These are phyloP conservation scores for Orussus abietinus DNA, from an alignment of 1,140 invertebrate genomes.

Conservation along the genomic window DNA sequence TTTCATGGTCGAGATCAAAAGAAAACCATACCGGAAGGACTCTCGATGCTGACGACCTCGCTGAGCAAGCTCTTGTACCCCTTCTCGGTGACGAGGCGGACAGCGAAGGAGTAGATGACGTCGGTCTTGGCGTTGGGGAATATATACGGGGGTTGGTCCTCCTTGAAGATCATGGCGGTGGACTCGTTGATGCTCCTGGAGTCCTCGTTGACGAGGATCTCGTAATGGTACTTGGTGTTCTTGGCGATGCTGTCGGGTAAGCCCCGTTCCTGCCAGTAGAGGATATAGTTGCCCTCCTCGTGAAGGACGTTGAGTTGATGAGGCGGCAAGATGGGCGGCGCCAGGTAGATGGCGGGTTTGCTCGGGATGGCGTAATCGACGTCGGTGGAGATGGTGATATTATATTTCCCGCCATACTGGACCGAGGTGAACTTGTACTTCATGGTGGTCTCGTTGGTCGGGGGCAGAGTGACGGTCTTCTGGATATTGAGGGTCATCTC, in stretches of 20 bases:
- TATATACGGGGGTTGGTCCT: conserved; percentile 57
- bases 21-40: conserved; percentile 46
- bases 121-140: conserved; percentile 52
- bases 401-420: conserved; percentile 63
- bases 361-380: conserved; percentile 47
- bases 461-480: conserved; percentile 45
- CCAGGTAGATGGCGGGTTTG: conserved; percentile 51
- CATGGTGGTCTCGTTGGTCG: conserved; percentile 49
- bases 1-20: conserved; percentile 8
- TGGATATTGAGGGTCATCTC: conserved; percentile 52
- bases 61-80: conserved; percentile 65
- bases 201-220: conserved; percentile 62
- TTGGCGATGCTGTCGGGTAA: conserved; percentile 23
- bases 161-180: conserved; percentile 49
- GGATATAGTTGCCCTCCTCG: conserved; percentile 54
- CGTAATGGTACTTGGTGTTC: conserved; percentile 56
- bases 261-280: conserved; percentile 60
- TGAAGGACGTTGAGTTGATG: conserved; percentile 59
- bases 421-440: conserved; percentile 56
- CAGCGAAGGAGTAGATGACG: conserved; percentile 62
- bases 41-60: conserved; percentile 54
- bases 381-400: conserved; percentile 58
- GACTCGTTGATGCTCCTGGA: conserved; percentile 50
- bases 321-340: conserved; percentile 62
- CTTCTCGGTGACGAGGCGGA: conserved; percentile 59